Base-by-base conservation (phyloP, 2,113 vertebrate species). In the Hydrolagus affinis region DNA sequence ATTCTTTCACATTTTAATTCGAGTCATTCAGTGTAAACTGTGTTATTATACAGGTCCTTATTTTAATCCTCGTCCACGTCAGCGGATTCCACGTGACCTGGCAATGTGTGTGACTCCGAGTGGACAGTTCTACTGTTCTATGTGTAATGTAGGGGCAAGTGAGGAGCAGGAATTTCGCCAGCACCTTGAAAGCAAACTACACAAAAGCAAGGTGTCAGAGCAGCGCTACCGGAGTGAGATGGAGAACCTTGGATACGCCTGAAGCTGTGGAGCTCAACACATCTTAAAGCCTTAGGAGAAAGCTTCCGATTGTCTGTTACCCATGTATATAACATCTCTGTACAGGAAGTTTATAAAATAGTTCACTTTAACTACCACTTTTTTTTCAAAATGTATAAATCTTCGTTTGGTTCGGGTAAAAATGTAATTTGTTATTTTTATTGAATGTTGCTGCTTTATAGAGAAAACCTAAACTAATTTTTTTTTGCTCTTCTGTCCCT, bases 21-120 rank as follows among this genome's bases (percentile, higher is more conserved):
- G 17, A 32, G 56, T 75, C 73, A 32, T 56, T 56, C 32, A 56
- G 56, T 75, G 14, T 75, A 17, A 83, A 0, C 2, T 30, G 2
- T 66, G 21, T 66, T 25, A 64, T 83, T 83, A 83, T 56, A 19
- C 89, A 98, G 98, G 97, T 86, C 97, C 98, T 3, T 99, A 99
- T 90, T 98, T 95, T 92, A 97, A 96, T 89, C 96, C 96, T 0
- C 95, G 97, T 23, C 96, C 97, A 0, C 95, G 97, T 70, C 97
- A 98, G 91, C 94, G 96, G 77, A 98, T 99, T 87, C 98, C 98
- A 3, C 94, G 97, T 0, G 98, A 99, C 88, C 91, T 98, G 85
- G 97, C 98, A 87, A 99, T 99, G 98, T 99, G 98, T 0, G 97
- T 98, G 85, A 99, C 98, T 0, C 97, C 98, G 87, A 99, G 98